Conservation (phyloP, 1,140 invertebrate species). For the Oscheius sp. region DNA sequence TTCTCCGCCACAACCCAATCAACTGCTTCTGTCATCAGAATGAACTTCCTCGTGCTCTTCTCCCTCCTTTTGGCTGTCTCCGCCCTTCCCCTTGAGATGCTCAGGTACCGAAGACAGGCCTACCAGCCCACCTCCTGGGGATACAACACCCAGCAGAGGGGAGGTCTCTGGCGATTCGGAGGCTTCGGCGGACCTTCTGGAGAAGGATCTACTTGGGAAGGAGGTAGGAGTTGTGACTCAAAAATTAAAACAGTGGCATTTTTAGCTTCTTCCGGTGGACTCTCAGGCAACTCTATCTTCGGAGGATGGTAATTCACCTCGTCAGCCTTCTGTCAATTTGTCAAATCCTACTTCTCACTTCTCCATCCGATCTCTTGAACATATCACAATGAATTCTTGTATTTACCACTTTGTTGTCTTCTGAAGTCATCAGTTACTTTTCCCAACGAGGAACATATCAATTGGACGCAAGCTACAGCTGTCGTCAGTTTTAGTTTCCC, state of each 20-base stretch:
- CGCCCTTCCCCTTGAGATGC: not conserved
- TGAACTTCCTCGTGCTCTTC: not conserved
- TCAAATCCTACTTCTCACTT: too few relatives aligned
- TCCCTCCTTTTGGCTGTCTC: not conserved
- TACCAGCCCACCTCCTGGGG: not conserved
- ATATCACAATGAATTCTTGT: too few relatives aligned
- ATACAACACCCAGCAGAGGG: not conserved
- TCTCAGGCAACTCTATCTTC: conserved; percentile 5
- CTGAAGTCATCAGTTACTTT: too few relatives aligned
- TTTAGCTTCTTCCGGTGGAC: not conserved
- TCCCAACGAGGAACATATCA: too few relatives aligned
- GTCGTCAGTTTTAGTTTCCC: too few relatives aligned
- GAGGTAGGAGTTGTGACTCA: not conserved
- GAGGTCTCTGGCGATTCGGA: not conserved
- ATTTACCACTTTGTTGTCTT: too few relatives aligned
- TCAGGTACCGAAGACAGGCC: not conserved
- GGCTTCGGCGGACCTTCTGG: not conserved
- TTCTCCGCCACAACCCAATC: too few relatives aligned
- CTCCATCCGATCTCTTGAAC: too few relatives aligned
- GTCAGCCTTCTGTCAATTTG: too few relatives aligned
- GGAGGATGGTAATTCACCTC: too few relatives aligned
- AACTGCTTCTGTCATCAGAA: not conserved
- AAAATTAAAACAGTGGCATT: not conserved
- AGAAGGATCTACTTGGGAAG: conserved; percentile 2
- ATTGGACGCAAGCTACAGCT: too few relatives aligned